These are phyloP conservation scores for Ciconia stormi DNA, from an alignment of 2,113 vertebrate genomes.

Conservation along the genomic window DNA sequence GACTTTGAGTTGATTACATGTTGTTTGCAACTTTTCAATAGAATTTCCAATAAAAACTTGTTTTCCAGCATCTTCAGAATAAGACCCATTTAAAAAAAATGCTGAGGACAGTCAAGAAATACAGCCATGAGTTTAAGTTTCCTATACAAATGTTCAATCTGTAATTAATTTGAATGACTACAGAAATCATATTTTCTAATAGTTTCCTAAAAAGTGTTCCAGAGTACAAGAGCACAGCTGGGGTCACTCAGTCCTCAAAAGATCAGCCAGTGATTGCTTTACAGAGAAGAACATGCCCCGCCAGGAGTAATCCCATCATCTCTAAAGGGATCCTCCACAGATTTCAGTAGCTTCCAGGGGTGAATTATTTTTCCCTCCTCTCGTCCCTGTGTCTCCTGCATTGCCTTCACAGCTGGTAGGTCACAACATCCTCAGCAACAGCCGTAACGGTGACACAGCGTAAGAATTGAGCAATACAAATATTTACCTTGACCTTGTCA, in stretches of 20 bases:
- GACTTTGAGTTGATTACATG: not conserved
- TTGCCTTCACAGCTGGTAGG: not conserved
- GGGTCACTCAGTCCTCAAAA: not conserved
- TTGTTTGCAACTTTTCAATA: not conserved
- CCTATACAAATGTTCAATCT: not conserved
- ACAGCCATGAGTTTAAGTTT: not conserved
- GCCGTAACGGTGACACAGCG: not conserved
- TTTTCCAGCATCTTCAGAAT: not conserved
- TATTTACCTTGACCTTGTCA: constrained; percentile 13
- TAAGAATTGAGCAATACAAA: not conserved
- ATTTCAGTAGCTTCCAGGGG: not conserved
- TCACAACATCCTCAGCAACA: not conserved
- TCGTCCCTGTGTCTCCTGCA: not conserved
- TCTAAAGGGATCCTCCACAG: not conserved
- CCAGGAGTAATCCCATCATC: not conserved
- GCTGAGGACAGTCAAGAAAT: not conserved
- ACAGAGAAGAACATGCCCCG: not conserved
- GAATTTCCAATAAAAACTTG: not conserved
- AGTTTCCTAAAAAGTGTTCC: not conserved
- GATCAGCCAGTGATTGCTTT: not conserved
- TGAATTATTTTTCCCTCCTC: not conserved
- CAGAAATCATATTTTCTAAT: not conserved
- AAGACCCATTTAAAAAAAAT: not conserved
- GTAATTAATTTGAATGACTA: not conserved
- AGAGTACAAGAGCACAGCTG: not conserved